Conservation (phyloP, 2,888 invertebrate genomes). For the Drosophila fulvimacula region DNA sequence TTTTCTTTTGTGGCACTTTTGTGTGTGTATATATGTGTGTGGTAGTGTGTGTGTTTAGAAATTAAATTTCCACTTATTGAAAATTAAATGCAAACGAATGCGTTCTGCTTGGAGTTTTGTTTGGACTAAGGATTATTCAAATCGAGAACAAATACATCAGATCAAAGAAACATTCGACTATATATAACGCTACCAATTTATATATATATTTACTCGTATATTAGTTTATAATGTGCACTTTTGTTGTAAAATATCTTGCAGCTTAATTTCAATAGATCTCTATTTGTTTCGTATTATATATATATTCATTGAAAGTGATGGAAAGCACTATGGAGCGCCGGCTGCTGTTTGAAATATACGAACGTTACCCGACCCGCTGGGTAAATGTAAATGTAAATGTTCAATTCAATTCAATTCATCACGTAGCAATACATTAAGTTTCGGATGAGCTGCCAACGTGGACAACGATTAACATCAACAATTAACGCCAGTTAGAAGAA, state of each 20-base stretch:
- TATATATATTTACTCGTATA: slow-evolving; percentile 28
- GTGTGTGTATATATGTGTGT: slow-evolving; percentile 39
- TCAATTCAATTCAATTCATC: slow-evolving; percentile 52
- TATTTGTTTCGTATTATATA: slow-evolving; percentile 7
- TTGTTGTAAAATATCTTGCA: slow-evolving; percentile 51
- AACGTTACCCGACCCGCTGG: slow-evolving; percentile 34
- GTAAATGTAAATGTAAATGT: slow-evolving; percentile 40
- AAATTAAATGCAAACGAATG: slow-evolving; percentile 73
- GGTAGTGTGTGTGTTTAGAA: slow-evolving; percentile 34
- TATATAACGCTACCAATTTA: slow-evolving; percentile 41
- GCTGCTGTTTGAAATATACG: slow-evolving; percentile 24
- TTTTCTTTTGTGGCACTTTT: slow-evolving; percentile 62
- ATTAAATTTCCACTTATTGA: slow-evolving; percentile 53
- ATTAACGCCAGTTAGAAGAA: slow-evolving; percentile 45
- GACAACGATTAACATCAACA: slow-evolving; percentile 62
- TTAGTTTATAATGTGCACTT: slow-evolving; percentile 45
- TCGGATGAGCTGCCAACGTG: slow-evolving; percentile 39
- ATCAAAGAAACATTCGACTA: slow-evolving; percentile 42
- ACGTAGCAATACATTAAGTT: slow-evolving; percentile 40
- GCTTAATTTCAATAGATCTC: slow-evolving; percentile 27
- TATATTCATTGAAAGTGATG: slow-evolving; percentile 32
- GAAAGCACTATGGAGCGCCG: slow-evolving; percentile 51
- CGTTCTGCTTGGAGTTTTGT: slow-evolving; percentile 53
- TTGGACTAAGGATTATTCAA: slow-evolving; percentile 39
- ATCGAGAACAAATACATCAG: slow-evolving; percentile 20